Conservation (phyloP, 2,113 vertebrate genomes). For the Engraulis encrasicolus region DNA sequence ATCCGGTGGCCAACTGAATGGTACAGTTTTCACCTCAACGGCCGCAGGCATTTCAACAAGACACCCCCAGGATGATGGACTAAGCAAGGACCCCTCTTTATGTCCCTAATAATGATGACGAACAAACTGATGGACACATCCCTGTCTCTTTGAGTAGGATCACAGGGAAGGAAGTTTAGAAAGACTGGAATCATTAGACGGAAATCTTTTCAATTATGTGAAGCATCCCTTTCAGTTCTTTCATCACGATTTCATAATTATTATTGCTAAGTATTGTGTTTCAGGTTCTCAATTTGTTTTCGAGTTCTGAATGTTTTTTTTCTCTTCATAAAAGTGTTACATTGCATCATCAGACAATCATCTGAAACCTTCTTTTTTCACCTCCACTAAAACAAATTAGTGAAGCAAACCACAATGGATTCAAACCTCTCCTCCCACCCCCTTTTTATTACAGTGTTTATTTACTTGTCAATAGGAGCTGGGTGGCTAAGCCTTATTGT, state of each 20-base stretch:
- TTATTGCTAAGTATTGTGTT: slow-evolving; percentile 5
- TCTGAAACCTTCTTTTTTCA: not conserved
- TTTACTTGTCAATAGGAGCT: not conserved
- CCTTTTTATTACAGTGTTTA: not conserved
- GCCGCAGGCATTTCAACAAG: not conserved
- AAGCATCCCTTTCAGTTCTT: not conserved
- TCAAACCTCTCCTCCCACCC: too few relatives aligned
- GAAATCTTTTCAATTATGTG: not conserved
- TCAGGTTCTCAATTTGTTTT: not conserved
- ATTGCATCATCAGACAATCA: not conserved
- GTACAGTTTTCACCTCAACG: not conserved
- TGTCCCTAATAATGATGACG: not conserved
- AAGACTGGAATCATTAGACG: not conserved
- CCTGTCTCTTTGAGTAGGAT: not conserved
- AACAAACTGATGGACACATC: not conserved
- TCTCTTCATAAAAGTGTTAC: not conserved
- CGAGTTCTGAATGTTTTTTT: not conserved
- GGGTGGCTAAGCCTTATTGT: not conserved
- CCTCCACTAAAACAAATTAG: not conserved
- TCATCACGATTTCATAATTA: not conserved
- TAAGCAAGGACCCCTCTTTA: not conserved
- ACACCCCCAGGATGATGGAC: not conserved
- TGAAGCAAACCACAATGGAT: not conserved
- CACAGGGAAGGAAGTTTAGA: not conserved
- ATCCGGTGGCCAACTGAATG: too few relatives aligned